phyloP scores from a whole-genome alignment of 2,888 invertebrate genomes.

The Drosophila maculinotata region DNA sequence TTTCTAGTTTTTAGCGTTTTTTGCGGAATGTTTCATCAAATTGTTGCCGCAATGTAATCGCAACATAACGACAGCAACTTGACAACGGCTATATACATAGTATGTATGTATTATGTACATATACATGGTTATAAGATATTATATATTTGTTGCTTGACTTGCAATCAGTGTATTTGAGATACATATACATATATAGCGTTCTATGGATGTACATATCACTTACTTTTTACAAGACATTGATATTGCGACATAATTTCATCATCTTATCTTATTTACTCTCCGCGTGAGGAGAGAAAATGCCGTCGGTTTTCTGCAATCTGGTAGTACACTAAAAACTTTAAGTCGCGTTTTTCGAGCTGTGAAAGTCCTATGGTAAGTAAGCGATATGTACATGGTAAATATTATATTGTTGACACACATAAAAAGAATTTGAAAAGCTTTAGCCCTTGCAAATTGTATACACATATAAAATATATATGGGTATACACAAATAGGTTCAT shows the following conservation, averaged over 20 bases:
- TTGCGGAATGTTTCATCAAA: slow-evolving; percentile 9
- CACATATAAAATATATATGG: slow-evolving; percentile 21
- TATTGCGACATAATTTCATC: too few species aligned
- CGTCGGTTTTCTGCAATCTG: too few species aligned
- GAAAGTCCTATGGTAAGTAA: too few species aligned
- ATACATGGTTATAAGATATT: slow-evolving; percentile 2
- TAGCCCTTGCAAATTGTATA: slow-evolving; percentile 14
- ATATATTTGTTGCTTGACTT: background rate
- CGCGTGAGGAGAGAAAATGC: too few species aligned
- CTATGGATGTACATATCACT: too few species aligned
- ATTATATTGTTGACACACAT: slow-evolving; percentile 7
- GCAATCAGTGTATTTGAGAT: slow-evolving; percentile 1
- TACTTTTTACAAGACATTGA: too few species aligned
- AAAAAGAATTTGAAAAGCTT: slow-evolving; percentile 19
- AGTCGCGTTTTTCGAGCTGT: too few species aligned
- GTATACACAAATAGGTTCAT: slow-evolving; percentile 1
- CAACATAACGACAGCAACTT: background rate
- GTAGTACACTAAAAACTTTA: too few species aligned
- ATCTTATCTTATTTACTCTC: too few species aligned
- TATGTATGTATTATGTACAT: background rate
- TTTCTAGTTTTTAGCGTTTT: background rate
- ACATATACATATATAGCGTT: slow-evolving; percentile 8
- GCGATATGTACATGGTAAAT: background rate
- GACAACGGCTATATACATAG: background rate
- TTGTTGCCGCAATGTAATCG: too few species aligned